Percentiles rank a stretch among this genome's conserved stretches.
Evolutionary conservation across 2,113 vertebrate species (phyloP).

Genomic region (Nannobrachium achirus): DNA sequence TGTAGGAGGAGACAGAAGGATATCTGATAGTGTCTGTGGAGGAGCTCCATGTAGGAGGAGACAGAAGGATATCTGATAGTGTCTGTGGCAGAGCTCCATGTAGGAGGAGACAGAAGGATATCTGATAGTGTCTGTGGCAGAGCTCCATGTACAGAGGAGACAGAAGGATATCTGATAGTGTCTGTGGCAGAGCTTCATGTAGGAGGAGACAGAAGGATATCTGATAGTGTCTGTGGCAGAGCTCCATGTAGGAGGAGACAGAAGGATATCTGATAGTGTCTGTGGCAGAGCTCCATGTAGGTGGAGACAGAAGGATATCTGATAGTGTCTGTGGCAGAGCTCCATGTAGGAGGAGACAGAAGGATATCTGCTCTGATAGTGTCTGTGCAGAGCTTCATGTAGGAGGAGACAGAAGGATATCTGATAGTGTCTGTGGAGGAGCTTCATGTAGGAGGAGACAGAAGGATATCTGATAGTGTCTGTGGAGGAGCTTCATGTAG

Average conservation of each 20-base stretch:
- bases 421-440: slow-evolving; percentile 59
- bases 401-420: slow-evolving; percentile 61
- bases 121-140: slow-evolving; percentile 61
- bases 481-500: slow-evolving; percentile 47
- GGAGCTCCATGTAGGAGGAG: slow-evolving; percentile 48
- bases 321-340: slow-evolving; percentile 56
- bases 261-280: slow-evolving; percentile 70
- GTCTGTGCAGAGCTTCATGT: slow-evolving; percentile 51
- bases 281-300: slow-evolving; percentile 48
- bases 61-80: slow-evolving; percentile 69
- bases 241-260: slow-evolving; percentile 45
- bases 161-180: slow-evolving; percentile 69
- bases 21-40: slow-evolving; percentile 62
- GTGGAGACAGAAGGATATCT: slow-evolving; percentile 63
- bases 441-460: slow-evolving; percentile 45
- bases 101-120: slow-evolving; percentile 60
- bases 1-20: slow-evolving; percentile 58
- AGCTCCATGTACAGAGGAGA: slow-evolving; percentile 44
- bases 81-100: slow-evolving; percentile 50
- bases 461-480: slow-evolving; percentile 70
- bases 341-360: slow-evolving; percentile 47
- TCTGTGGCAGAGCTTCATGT: slow-evolving; percentile 50
- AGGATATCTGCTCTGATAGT: slow-evolving; percentile 70
- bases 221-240: slow-evolving; percentile 59
- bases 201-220: slow-evolving; percentile 61